Conservation (phyloP, 2,888 invertebrate genomes). For the Rhingia campestris region DNA sequence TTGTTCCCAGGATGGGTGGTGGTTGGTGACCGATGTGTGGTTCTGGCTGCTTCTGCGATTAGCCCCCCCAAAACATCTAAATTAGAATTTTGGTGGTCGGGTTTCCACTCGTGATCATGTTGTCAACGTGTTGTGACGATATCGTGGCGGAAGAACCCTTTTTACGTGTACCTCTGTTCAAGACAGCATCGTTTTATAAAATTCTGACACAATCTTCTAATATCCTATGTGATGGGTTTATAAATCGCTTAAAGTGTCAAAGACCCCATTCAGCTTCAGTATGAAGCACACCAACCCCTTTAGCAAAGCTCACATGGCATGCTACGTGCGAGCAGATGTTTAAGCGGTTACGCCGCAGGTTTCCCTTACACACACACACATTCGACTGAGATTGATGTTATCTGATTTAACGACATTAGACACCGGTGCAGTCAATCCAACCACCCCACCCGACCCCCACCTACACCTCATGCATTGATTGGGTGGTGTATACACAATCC, state of each 20-base stretch:
- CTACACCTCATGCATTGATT: no score
- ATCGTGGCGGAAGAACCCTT: neutral
- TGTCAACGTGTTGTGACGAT: neutral
- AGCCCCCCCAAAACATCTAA: conserved; percentile 14
- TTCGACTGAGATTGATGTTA: conserved; percentile 73
- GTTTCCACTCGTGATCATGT: no score
- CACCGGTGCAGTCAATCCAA: conserved; percentile 40
- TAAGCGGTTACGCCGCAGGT: conserved; percentile 61
- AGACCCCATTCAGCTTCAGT: conserved; percentile 10
- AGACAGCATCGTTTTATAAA: neutral
- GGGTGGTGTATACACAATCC: conserved; percentile 1
- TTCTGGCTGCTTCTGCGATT: conserved; percentile 1
- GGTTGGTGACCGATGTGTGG: neutral
- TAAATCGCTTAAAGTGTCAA: conserved; percentile 62
- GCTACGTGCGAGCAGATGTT: conserved; percentile 23
- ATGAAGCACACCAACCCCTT: neutral
- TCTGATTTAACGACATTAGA: conserved; percentile 73
- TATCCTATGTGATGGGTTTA: conserved; percentile 19
- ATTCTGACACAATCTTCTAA: conserved; percentile 12
- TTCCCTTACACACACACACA: conserved; percentile 33
- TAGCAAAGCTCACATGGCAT: conserved; percentile 7
- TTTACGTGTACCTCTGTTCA: neutral
- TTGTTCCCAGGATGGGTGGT: conserved; percentile 16
- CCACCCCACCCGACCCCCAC: no score
- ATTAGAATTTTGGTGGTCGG: conserved; percentile 25